Conservation (phyloP, 2,113 vertebrate genomes). For the Symphodus melops region DNA sequence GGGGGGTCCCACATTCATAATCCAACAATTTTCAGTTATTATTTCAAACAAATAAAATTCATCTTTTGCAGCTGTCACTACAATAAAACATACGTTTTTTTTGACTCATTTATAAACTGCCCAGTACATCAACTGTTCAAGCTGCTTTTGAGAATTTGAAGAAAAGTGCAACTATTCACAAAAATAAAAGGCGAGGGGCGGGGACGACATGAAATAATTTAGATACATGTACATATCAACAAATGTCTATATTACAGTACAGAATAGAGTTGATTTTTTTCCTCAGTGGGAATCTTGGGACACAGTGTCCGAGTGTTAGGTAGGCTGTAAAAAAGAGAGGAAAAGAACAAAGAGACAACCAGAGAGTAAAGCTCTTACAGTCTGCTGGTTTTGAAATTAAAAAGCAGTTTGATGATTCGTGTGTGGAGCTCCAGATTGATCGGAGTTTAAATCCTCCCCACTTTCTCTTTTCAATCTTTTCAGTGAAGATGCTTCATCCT, state of each 20-base stretch:
- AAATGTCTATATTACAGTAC: slow-evolving; percentile 76
- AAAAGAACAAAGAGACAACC: slow-evolving; percentile 38
- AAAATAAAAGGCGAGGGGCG: slow-evolving; percentile 57
- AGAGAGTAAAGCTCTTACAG: slow-evolving; percentile 61
- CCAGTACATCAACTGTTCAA: slow-evolving; percentile 75
- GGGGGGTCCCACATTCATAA: slow-evolving; percentile 64
- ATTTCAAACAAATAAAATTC: slow-evolving; percentile 51
- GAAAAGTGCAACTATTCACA: slow-evolving; percentile 69
- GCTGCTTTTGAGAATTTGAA: slow-evolving; percentile 71
- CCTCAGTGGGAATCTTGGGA: slow-evolving; percentile 58
- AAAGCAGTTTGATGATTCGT: slow-evolving; percentile 51
- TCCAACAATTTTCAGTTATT: slow-evolving; percentile 52
- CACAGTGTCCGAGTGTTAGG: slow-evolving; percentile 42
- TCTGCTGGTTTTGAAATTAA: slow-evolving; percentile 60
- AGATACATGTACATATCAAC: slow-evolving; percentile 80
- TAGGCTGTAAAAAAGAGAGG: slow-evolving; percentile 52
- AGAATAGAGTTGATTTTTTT: slow-evolving; percentile 49
- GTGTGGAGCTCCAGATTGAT: slow-evolving; percentile 29
- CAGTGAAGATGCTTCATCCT: slow-evolving; percentile 44
- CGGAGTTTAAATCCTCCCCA: slow-evolving; percentile 1
- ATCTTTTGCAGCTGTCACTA: slow-evolving; percentile 81
- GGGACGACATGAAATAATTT: slow-evolving; percentile 75
- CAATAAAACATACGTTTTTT: slow-evolving; percentile 68
- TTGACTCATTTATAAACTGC: slow-evolving; percentile 64
- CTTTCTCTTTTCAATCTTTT: slow-evolving; percentile 7